Evolutionary conservation across 1,140 invertebrate species (phyloP).

Genomic region (Zaprionus ornatus): DNA sequence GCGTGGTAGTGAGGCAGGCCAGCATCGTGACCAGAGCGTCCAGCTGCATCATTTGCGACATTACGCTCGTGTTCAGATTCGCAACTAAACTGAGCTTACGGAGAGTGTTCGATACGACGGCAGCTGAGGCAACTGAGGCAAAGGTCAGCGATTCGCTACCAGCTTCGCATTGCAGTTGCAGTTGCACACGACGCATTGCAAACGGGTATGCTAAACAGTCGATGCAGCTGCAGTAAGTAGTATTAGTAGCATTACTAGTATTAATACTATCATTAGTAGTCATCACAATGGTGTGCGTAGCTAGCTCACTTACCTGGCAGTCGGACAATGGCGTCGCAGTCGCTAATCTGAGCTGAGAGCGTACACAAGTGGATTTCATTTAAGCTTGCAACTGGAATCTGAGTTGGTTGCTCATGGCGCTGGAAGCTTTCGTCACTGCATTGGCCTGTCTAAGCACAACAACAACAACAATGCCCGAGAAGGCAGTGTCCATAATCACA

Average conservation of each 20-base stretch:
- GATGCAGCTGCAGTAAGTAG: slow-evolving; percentile 22
- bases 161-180: neutral
- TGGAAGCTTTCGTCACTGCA: slow-evolving; percentile 64
- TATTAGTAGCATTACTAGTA: slow-evolving; percentile 12
- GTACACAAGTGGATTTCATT: slow-evolving; percentile 3
- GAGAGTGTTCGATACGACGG: neutral
- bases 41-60: slow-evolving; percentile 64
- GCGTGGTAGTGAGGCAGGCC: slow-evolving; percentile 68
- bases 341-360: slow-evolving; percentile 23
- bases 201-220: slow-evolving; percentile 42
- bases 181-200: slow-evolving; percentile 17
- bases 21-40: slow-evolving; percentile 70
- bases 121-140: neutral
- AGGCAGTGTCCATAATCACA: slow-evolving; percentile 38
- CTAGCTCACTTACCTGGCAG: neutral
- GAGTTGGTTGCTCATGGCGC: slow-evolving; percentile 39
- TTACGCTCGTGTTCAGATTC: slow-evolving; percentile 16
- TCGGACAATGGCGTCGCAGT: slow-evolving; percentile 36
- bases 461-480: slow-evolving; percentile 17
- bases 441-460: slow-evolving; percentile 62
- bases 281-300: neutral
- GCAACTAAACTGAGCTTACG: slow-evolving; percentile 18
- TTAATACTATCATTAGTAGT: neutral
- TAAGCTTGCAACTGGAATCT: neutral
- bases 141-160: slow-evolving; percentile 32